Base-by-base conservation (phyloP, 2,113 vertebrate species). In the Pandion haliaetus region DNA sequence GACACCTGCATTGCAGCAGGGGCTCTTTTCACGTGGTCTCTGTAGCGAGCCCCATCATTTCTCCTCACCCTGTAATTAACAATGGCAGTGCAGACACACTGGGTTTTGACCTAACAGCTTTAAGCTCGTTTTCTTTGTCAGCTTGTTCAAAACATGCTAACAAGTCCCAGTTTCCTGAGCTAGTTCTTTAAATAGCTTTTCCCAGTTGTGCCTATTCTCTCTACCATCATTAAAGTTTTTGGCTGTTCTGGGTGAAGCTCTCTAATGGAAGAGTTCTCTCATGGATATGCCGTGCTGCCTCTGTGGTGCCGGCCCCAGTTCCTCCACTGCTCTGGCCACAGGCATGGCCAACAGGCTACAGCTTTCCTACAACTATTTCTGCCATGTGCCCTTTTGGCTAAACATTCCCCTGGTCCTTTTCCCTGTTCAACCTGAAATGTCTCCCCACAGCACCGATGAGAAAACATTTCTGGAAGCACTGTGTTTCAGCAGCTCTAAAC, bases 281-380 rank as follows among this genome's bases (percentile, higher is more conserved):
- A 42, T 12, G 40, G 36, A 25, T 66, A 19, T 40, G 25, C 16
- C 0, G 0, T 36, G 29, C 31, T 72, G n/a, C 19, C 29, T 81
- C 52, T 69, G 42, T 1, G 4, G 14, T 5, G 7, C 38, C 31
- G 15, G n/a, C 12, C 14, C 25, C 10, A 5, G 29, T 1, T 54
- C 24, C 31, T 70, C 31, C 14, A 8, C 8, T 90, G 12, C 29
- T 24, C 15, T 11, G 45, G 29, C 36, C 3, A 1, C 40, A 62
- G 58, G 9, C 2, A 0, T 0, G 2, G 45, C 7, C 6, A 2
- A 26, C 10, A 81, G 49, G 40, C 40, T 66, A 14, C 0, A 0
- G 40, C 15, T 77, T 77, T 86, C 58, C 70, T 38, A 24, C 28
- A 50, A 4, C 25, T 59, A 24, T 38, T 93, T 86, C 40, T 80